Base-by-base conservation (phyloP, 2,113 vertebrate genomes). In the Arenaria interpres region DNA sequence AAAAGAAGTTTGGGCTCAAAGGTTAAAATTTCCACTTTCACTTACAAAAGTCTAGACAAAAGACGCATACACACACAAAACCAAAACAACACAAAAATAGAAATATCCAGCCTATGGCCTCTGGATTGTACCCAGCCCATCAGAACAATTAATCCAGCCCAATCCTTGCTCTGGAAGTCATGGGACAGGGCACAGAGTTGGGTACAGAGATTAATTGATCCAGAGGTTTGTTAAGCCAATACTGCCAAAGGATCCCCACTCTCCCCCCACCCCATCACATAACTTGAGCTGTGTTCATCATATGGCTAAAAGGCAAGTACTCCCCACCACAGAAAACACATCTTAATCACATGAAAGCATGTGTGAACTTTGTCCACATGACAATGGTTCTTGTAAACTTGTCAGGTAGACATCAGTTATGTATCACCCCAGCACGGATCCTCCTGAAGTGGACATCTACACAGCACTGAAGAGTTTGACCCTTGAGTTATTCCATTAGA, bases 201-300 rank as follows among this genome's bases (percentile, higher is more conserved):
- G 9, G 14, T 57, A 75, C 12, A 63, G 21, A 74, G 12, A 64
- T 60, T 4, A 82, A 67, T 28, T 51, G 35, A 27, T 64, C 7
- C 48, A 39, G 28, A 57, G 7, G 3, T 27, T 39, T 67, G 41
- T 14, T 78, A 19, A 82, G 18, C 27, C 63, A 78, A 50, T 18
- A n/a, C 33, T 71, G 30, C 6, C n/a, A 78, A 28, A 71, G 16
- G 18, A 48, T 41, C 51, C 35, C 27, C 4, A 4, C 13, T 62
- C 45, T 72, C 54, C 32, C 35, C 7, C 2, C 25, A 62, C 2
- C 2, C 6, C 50, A 56, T 22, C 48, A n/a, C 0, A 0, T 54
- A 78, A 82, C 23, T 75, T 53, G 28, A 72, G 24, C 51, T 45
- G 14, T 8, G 14, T 20, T 18, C 66, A 67, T 19, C 71, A 16